Conservation (phyloP, 2,113 vertebrate genomes). For the Oryzias celebensis region DNA sequence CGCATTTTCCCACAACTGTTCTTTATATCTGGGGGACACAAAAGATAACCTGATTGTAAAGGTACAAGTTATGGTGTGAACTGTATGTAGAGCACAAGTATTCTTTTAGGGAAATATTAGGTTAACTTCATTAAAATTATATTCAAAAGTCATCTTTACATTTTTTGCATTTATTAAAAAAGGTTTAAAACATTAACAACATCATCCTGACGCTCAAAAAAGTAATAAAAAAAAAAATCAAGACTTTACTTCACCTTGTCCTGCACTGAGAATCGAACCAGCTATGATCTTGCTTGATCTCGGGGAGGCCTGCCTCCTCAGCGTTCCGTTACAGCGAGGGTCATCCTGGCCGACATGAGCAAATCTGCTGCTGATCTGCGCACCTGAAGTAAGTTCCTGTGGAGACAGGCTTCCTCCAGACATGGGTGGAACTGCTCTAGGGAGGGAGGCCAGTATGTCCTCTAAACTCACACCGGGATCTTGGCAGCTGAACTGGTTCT, state of each 20-base stretch:
- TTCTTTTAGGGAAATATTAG: too few relatives aligned
- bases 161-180: too few relatives aligned
- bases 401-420: slow-evolving; percentile 68
- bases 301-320: slow-evolving; percentile 84
- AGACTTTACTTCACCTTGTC: slow-evolving; percentile 52
- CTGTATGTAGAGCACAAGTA: too few relatives aligned
- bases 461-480: slow-evolving; percentile 85
- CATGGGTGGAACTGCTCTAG: slow-evolving; percentile 73
- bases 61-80: too few relatives aligned
- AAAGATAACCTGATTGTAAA: too few relatives aligned
- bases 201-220: too few relatives aligned
- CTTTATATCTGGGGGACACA: too few relatives aligned
- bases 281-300: slow-evolving; percentile 64
- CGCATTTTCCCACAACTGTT: too few relatives aligned
- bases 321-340: slow-evolving; percentile 89
- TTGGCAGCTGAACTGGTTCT: slow-evolving; percentile 93
- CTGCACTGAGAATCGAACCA: slow-evolving; percentile 37
- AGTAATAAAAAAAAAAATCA: not conserved
- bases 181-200: too few relatives aligned
- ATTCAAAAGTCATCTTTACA: too few relatives aligned
- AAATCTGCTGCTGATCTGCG: slow-evolving; percentile 74
- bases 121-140: too few relatives aligned
- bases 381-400: slow-evolving; percentile 76
- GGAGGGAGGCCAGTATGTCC: slow-evolving; percentile 78
- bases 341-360: slow-evolving; percentile 73